phyloP scores from a whole-genome alignment of 2,797 vertebrate genomes.

The Cryptoblepharus egeriae region DNA sequence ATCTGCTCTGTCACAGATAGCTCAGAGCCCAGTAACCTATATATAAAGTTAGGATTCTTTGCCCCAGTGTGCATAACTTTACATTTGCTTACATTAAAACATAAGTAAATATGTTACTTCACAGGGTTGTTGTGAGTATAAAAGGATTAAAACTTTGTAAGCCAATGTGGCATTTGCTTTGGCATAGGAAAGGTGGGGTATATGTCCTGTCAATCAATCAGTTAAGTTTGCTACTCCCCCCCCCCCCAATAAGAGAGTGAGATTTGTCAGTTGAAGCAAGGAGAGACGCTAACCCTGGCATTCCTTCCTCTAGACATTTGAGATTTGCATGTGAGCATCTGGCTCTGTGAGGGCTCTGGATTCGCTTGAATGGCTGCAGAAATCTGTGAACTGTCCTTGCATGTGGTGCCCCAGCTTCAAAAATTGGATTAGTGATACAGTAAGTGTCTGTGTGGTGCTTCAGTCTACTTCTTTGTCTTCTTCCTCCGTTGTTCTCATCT shows the following conservation, averaged over 20 bases:
- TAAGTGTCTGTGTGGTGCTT: conserved; percentile 15
- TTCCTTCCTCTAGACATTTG: conserved; percentile 9
- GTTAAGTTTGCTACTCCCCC: conserved; percentile 1
- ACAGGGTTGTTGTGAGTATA: too few relatives aligned
- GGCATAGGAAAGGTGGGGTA: too few relatives aligned
- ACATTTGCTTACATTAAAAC: too few relatives aligned
- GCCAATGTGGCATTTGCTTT: too few relatives aligned
- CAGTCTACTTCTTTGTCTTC: background rate
- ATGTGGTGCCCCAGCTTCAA: conserved; percentile 2
- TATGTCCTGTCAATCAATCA: too few relatives aligned
- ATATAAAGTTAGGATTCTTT: too few relatives aligned
- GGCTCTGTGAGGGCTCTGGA: background rate
- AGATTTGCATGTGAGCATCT: background rate
- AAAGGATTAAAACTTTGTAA: too few relatives aligned
- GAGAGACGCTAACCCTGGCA: background rate
- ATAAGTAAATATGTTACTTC: too few relatives aligned
- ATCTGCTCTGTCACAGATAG: too few relatives aligned
- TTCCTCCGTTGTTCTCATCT: background rate
- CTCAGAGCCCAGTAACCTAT: too few relatives aligned
- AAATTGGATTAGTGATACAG: conserved; percentile 1
- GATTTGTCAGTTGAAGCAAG: background rate
- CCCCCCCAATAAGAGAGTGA: background rate
- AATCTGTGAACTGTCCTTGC: background rate
- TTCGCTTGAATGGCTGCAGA: background rate
- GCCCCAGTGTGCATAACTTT: too few relatives aligned